A percentile compares a stretch with the other conserved stretches of the same genome.
Evolutionary conservation across 2,888 invertebrate genomes (phyloP).

Genomic region (Miltochrista miniata): DNA sequence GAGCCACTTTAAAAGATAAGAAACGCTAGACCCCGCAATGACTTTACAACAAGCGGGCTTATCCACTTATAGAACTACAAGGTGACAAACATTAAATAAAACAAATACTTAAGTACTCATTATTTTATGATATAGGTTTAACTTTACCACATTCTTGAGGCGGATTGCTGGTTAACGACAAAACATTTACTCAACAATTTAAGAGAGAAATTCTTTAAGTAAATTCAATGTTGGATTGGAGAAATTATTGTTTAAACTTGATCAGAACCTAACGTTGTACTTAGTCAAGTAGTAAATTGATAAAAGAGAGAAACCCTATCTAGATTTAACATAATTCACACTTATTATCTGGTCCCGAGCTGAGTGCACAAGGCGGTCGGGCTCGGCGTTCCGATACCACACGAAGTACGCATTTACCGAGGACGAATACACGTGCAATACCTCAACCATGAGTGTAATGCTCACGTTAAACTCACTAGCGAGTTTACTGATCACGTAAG

Average conservation of each 20-base stretch:
- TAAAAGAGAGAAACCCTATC: conserved; percentile 70
- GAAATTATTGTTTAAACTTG: conserved; percentile 56
- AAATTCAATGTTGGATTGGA: conserved; percentile 19
- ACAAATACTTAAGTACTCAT: no score
- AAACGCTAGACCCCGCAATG: no score
- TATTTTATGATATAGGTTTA: no score
- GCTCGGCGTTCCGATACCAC: conserved; percentile 37
- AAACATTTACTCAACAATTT: conserved; percentile 13
- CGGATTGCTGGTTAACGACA: no score
- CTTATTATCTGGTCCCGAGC: conserved; percentile 64
- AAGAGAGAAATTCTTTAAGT: conserved; percentile 7
- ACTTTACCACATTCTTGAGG: no score
- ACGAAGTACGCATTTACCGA: conserved; percentile 21
- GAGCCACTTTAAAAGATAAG: no score
- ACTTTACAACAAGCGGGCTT: no score
- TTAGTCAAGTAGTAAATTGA: conserved; percentile 67
- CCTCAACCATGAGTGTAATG: no score
- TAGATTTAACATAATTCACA: conserved; percentile 77
- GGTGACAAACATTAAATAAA: no score
- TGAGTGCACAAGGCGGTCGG: conserved; percentile 65
- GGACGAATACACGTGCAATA: conserved; percentile 4
- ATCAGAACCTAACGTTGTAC: conserved; percentile 68
- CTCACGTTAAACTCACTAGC: no score
- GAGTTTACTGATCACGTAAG: no score
- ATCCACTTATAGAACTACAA: no score